Conservation (phyloP, 1,140 invertebrate genomes). For the Bombyx mandarina region DNA sequence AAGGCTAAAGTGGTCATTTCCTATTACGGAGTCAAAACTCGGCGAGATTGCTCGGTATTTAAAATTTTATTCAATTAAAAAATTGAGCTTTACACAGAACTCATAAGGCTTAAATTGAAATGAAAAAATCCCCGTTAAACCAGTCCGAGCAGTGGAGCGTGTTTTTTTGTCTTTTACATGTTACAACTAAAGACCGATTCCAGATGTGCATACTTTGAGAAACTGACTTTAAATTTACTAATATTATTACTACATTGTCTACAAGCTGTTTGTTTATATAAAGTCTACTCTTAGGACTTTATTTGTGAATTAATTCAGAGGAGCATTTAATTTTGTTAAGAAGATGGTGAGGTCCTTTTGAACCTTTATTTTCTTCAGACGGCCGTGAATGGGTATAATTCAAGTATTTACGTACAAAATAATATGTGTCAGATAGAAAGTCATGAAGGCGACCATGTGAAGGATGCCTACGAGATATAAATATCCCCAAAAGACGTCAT, state of each 20-base stretch:
- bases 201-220: background rate
- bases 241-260: background rate
- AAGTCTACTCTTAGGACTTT: too few relatives aligned
- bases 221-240: background rate
- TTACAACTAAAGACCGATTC: slow-evolving; percentile 7
- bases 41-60: slow-evolving; percentile 31
- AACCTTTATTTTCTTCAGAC: too few relatives aligned
- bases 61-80: slow-evolving; percentile 31
- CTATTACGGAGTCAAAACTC: slow-evolving; percentile 57
- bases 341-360: too few relatives aligned
- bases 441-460: too few relatives aligned
- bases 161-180: slow-evolving; percentile 27
- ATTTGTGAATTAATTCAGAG: too few relatives aligned
- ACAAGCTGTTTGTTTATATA: too few relatives aligned
- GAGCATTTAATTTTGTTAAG: too few relatives aligned
- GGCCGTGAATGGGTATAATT: too few relatives aligned
- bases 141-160: slow-evolving; percentile 37
- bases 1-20: slow-evolving; percentile 55
- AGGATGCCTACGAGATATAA: too few relatives aligned
- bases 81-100: slow-evolving; percentile 30
- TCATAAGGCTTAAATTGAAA: slow-evolving; percentile 40
- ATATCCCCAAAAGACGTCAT: too few relatives aligned
- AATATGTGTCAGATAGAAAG: too few relatives aligned
- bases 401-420: too few relatives aligned
- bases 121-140: slow-evolving; percentile 24